Evolutionary conservation across 35 echinoderm and acorn worm genomes (phyloP), one percentile per base, ranked within the genome.

Genomic region (Heliocidaris tuberculata): DNA sequence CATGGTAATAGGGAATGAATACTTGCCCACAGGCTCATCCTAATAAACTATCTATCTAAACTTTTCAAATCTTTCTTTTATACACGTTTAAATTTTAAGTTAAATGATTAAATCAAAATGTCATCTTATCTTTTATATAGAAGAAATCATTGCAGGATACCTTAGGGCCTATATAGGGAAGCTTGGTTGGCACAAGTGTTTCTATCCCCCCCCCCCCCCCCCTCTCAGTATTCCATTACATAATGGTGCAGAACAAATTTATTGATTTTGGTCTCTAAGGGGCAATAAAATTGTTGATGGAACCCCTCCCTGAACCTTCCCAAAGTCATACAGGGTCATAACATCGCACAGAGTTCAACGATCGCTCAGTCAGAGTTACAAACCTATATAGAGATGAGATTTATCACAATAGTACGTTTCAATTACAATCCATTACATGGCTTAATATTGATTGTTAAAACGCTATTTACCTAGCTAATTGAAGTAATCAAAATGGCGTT

Each of bases 391-490:
- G 0, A 78, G 21, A 78, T 78, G 19, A 78, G 21, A n/a, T 78
- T 27, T 24, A n/a, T 78, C 65, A 78, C 65, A 78, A 78, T 78
- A 19, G 27, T n/a, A n/a, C 65, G 65, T 78, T 78, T 78, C 65
- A 78, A 78, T 78, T 78, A 78, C 65, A 78, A 78, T 78, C 27
- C 21, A 78, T 78, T 78, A 78, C 65, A 78, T 24, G 65, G 65
- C 27, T 78, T 5, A 19, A 19, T 78, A 78, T 78, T n/a, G 65
- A 78, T 78, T 78, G 65, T 19, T 78, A 78, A 70, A 78, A 24
- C 65, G 27, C 65, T 78, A 78, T 78, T 78, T 78, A 78, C 27
- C 65, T 78, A 78, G 65, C 65, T 78, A 78, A 78, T 78, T n/a
- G 65, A 27, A 78, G 65, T 78, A 78, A 78, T 78, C 65, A 17